phyloP scores from a whole-genome alignment of 2,888 invertebrate species.

The Rugalucina vietnamica region DNA sequence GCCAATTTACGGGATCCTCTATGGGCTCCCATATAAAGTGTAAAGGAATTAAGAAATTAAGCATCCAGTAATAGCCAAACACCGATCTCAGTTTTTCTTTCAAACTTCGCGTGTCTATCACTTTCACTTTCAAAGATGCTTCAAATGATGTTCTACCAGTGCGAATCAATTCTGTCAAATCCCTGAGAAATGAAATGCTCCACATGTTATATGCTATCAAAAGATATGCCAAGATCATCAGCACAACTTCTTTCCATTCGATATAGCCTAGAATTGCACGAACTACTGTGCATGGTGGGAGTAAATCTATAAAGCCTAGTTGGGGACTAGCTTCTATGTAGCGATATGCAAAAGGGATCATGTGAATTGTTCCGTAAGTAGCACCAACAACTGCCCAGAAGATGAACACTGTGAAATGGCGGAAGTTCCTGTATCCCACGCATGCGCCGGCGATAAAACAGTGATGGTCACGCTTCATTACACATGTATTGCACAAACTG shows the following conservation, averaged over 20 bases:
- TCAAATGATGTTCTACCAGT: conserved; percentile 78
- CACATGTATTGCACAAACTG: conserved; percentile 77
- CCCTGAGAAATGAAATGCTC: conserved; percentile 67
- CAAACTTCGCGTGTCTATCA: conserved; percentile 65
- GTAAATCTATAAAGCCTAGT: conserved; percentile 68
- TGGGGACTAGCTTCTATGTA: conserved; percentile 46
- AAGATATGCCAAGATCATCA: conserved; percentile 68
- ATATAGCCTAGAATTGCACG: conserved; percentile 69
- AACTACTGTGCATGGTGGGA: conserved; percentile 70
- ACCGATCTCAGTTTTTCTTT: conserved; percentile 69
- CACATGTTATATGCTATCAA: conserved; percentile 71
- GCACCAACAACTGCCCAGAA: conserved; percentile 74
- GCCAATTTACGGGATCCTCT: conserved; percentile 78
- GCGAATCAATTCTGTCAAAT: conserved; percentile 62
- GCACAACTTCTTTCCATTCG: conserved; percentile 51
- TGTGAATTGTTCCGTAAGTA: conserved; percentile 67
- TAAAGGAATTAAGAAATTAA: conserved; percentile 76
- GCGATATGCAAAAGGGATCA: conserved; percentile 32
- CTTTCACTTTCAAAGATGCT: conserved; percentile 68
- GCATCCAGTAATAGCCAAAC: conserved; percentile 75
- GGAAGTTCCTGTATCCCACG: conserved; percentile 79
- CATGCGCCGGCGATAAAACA: conserved; percentile 81
- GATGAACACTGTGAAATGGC: conserved; percentile 78
- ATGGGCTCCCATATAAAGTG: conserved; percentile 70
- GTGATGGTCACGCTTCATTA: conserved; percentile 82